Evolutionary conservation across 1,140 invertebrate species (phyloP).

Genomic region (Triops longicaudatus): DNA sequence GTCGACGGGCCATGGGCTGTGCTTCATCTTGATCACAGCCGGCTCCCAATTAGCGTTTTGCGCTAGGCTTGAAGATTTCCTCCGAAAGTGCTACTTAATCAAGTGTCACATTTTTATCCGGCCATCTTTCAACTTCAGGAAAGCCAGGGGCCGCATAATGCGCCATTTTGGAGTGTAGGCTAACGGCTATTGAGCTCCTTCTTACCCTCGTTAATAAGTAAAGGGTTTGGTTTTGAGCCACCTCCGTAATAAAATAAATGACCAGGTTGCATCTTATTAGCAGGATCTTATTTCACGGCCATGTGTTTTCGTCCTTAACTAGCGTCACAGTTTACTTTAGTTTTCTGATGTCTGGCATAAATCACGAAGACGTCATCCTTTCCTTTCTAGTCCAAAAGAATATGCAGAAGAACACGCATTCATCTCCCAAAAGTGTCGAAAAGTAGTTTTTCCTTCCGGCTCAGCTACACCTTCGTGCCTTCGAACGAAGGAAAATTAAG

Average conservation of each 20-base stretch:
- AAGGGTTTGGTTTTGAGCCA: background rate
- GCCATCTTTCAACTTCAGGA: too few species aligned
- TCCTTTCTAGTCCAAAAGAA: background rate
- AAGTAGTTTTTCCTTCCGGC: background rate
- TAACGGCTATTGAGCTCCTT: too few species aligned
- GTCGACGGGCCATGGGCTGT: background rate
- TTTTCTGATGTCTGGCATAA: background rate
- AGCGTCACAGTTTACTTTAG: background rate
- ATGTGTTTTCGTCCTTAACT: background rate
- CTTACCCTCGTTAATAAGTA: background rate
- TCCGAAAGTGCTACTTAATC: background rate
- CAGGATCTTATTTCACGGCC: background rate
- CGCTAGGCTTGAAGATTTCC: background rate
- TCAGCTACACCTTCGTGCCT: background rate
- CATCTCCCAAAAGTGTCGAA: background rate
- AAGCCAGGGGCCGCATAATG: too few species aligned
- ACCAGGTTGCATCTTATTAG: background rate
- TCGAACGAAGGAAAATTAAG: background rate
- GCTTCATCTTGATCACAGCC: background rate
- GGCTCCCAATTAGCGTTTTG: background rate
- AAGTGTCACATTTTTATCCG: too few species aligned
- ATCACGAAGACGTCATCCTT: background rate
- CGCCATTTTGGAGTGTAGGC: too few species aligned
- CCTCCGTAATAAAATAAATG: background rate
- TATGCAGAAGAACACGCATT: background rate